Evolutionary conservation across 2,888 invertebrate species (phyloP).

Genomic region (Furcula furcula): DNA sequence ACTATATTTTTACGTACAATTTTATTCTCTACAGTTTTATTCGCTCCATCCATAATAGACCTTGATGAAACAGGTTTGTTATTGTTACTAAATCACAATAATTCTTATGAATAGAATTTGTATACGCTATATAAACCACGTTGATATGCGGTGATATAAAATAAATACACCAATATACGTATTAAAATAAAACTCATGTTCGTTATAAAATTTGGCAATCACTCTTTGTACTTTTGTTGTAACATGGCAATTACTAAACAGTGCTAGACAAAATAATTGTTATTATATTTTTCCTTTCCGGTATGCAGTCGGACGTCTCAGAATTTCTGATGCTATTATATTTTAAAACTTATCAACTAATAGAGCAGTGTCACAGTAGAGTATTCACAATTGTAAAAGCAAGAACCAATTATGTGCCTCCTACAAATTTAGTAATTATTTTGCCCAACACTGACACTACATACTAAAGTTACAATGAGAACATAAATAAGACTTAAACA

Average conservation of each 20-base stretch:
- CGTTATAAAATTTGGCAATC: slow-evolving; percentile 56
- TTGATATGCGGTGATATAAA: slow-evolving; percentile 47
- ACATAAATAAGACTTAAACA: slow-evolving; percentile 18
- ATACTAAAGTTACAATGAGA: slow-evolving; percentile 14
- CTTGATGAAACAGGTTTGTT: slow-evolving; percentile 25
- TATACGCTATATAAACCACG: slow-evolving; percentile 31
- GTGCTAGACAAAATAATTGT: slow-evolving; percentile 21
- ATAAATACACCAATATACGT: slow-evolving; percentile 17
- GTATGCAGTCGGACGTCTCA: too few relatives aligned
- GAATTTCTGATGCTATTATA: too few relatives aligned
- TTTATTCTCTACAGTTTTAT: too few relatives aligned
- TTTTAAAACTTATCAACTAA: too few relatives aligned
- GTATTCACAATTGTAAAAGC: too few relatives aligned
- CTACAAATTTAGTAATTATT: slow-evolving; percentile 21
- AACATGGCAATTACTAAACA: slow-evolving; percentile 26
- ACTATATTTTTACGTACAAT: background rate
- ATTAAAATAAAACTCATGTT: slow-evolving; percentile 19
- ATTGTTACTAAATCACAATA: slow-evolving; percentile 25
- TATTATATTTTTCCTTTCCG: too few relatives aligned
- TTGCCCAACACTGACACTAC: slow-evolving; percentile 18
- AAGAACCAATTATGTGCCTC: too few relatives aligned
- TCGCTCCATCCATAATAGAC: background rate
- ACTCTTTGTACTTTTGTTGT: slow-evolving; percentile 52
- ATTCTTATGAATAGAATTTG: slow-evolving; percentile 27
- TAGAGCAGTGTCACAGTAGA: too few relatives aligned